Evolutionary conservation across 2,888 invertebrate species (phyloP).

Genomic region (Actias luna): DNA sequence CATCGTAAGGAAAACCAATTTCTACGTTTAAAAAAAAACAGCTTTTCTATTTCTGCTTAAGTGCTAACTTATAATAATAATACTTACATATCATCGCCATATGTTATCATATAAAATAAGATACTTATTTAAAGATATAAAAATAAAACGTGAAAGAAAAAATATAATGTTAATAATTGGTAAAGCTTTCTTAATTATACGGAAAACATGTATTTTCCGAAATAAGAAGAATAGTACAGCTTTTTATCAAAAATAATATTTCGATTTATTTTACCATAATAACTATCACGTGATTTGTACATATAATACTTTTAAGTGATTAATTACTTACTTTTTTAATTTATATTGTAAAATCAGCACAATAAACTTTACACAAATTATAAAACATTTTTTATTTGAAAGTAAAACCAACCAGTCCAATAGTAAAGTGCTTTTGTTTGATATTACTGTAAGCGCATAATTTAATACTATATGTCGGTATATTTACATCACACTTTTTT

Average conservation of each 20-base stretch:
- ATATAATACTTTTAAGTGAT: slow-evolving; percentile 23
- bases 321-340: slow-evolving; percentile 24
- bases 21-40: not conserved
- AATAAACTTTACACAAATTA: slow-evolving; percentile 53
- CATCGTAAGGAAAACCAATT: not conserved
- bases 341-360: slow-evolving; percentile 45
- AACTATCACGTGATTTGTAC: slow-evolving; percentile 44
- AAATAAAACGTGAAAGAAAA: not conserved
- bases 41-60: not conserved
- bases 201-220: not conserved
- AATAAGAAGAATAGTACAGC: not conserved
- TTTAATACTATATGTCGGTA: no score
- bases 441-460: no score
- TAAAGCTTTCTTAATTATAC: not conserved
- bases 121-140: not conserved
- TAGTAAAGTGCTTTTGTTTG: no score
- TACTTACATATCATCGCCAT: slow-evolving; percentile 2
- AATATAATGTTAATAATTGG: not conserved
- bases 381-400: not conserved
- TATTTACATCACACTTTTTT: no score
- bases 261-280: not conserved
- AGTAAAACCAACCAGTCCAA: not conserved
- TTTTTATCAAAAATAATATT: not conserved
- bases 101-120: not conserved
- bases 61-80: not conserved